phyloP scores from a whole-genome alignment of 2,888 invertebrate species.

The Pediacus dermestoides region DNA sequence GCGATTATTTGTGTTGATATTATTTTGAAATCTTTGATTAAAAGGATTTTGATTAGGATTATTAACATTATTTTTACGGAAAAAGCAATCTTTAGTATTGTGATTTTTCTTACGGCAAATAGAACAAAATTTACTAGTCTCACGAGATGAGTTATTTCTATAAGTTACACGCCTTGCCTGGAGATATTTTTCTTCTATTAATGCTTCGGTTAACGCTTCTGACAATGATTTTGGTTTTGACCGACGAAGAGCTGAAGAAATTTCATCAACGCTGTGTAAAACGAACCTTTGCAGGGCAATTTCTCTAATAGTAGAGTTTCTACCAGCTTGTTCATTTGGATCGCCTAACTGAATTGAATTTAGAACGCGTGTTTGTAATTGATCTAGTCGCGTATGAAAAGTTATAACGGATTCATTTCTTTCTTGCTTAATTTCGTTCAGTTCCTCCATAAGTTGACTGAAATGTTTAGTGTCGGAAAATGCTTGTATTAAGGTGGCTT shows the following conservation, averaged over 20 bases:
- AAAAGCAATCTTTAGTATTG: slow-evolving; percentile 4
- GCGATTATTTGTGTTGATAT: no score
- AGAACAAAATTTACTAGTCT: background rate
- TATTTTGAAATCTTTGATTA: no score
- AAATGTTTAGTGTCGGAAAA: no score
- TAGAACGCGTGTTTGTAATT: background rate
- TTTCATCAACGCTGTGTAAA: background rate
- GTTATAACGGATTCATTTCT: background rate
- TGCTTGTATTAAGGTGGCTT: no score
- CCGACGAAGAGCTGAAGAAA: slow-evolving; percentile 7
- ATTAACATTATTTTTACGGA: background rate
- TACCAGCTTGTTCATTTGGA: background rate
- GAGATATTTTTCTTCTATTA: slow-evolving; percentile 11
- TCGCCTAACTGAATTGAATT: slow-evolving; percentile 1
- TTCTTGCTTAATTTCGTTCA: no score
- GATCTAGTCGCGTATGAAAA: background rate
- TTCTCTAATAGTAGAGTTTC: slow-evolving; percentile 2
- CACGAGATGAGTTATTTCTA: background rate
- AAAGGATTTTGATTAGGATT: background rate
- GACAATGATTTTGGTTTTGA: slow-evolving; percentile 9
- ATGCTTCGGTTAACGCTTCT: slow-evolving; percentile 8
- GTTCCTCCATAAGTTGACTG: no score
- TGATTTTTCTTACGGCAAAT: no score
- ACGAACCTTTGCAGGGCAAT: slow-evolving; percentile 7
- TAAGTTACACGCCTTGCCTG: no score